Evolutionary conservation across 2,113 vertebrate species (phyloP).

Genomic region (Boleophthalmus pectinirostris): DNA sequence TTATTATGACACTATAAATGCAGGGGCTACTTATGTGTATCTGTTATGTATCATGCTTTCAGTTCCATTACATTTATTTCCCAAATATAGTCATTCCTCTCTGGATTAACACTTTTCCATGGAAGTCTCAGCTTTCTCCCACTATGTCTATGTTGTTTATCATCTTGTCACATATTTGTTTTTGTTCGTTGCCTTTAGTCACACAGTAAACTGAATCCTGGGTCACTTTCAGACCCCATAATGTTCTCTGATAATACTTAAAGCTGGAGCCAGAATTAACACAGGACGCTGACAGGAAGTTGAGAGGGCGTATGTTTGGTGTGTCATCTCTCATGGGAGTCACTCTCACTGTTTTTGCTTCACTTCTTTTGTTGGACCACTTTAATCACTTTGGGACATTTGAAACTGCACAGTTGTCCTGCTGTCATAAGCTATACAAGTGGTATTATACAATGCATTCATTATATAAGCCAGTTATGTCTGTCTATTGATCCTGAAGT

Average conservation of each 20-base stretch:
- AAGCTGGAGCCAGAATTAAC: conserved; percentile 20
- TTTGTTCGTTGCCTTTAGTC: neutral
- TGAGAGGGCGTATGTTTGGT: conserved; percentile 34
- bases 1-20: neutral
- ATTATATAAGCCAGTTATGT: neutral
- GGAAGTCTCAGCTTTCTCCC: neutral
- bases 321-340: conserved; percentile 41
- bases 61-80: neutral
- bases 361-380: conserved; percentile 32
- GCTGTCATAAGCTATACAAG: conserved; percentile 27
- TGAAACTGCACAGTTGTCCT: conserved; percentile 26
- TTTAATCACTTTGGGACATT: conserved; percentile 33
- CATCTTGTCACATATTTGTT: neutral
- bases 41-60: neutral
- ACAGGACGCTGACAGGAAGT: conserved; percentile 27
- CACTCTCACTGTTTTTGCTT: conserved; percentile 17
- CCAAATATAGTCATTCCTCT: neutral
- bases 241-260: conserved; percentile 17
- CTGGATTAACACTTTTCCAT: neutral
- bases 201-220: neutral
- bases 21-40: neutral
- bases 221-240: neutral
- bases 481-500: conserved; percentile 1
- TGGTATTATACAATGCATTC: conserved; percentile 2
- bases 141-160: neutral